Evolutionary conservation across 2,888 invertebrate genomes (phyloP), one percentile per base, ranked within the genome.

Genomic region (Nomada fabriciana): DNA sequence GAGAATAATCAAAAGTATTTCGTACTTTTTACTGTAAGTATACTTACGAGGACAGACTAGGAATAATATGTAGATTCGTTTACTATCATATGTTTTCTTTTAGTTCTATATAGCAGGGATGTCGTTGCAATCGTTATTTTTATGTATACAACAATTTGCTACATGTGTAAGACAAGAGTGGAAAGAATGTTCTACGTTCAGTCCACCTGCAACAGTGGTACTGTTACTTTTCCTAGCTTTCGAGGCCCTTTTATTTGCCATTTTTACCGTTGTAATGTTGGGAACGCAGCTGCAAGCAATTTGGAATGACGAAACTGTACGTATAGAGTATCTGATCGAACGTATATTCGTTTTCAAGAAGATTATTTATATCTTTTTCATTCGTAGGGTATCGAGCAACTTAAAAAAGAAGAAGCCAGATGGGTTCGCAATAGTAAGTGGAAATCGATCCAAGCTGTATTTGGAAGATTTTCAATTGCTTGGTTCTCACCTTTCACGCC

Each of bases 1-100:
- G 99, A 99, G 94, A 98, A 97, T 93, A 99, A 99, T 95, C 99
- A 99, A 95, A 99, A 99, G 94, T 99, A 97, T 94, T 99, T 99
- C 95, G 99, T 99, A 77, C 95, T 99, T 74, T 99, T 99, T 94
- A 99, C 98, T 84, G 98, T 98, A 94, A 96, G 96, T 95, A 50
- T 80, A 61, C 3, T 0, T 13, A 3, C 7, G 29, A n/a, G 7
- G 43, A 0, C 0, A 36, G 47, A n/a, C 20, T 15, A 20, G 18
- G 15, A 15, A 29, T 42, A 29, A 1, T n/a, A 57, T 53, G 18
- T 36, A 67, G 43, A 74, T 76, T 74, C 15, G 57, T 52, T 60
- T 67, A 13, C 71, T 80, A 82, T 76, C 73, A 64, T 50, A 25
- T 69, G 88, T 90, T 88, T 95, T 36, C 36, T 36, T 96, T 69